phyloP scores from a whole-genome alignment of 2,113 vertebrate genomes.

The Gadus chalcogrammus region DNA sequence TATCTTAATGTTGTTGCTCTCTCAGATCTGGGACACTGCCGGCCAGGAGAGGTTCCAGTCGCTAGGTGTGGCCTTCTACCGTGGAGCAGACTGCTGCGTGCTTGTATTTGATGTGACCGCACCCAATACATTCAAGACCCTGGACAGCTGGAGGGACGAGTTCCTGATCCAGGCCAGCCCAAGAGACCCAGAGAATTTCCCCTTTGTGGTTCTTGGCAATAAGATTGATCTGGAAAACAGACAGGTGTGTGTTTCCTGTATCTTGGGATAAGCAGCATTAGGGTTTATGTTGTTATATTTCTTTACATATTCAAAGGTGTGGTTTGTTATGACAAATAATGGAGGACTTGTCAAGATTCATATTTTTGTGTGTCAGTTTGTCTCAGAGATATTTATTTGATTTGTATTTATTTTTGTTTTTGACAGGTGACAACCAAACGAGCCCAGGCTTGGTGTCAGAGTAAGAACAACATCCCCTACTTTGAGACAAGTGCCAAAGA shows the following conservation, averaged over 20 bases:
- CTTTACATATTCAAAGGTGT: too few species aligned
- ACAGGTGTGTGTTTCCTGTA: slow-evolving; percentile 46
- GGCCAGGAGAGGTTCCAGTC: slow-evolving; percentile 96
- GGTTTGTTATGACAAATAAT: too few species aligned
- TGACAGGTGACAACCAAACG: slow-evolving; percentile 90
- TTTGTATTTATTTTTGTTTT: too few species aligned
- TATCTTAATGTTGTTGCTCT: too few species aligned
- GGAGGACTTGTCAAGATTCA: too few species aligned
- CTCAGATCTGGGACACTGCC: slow-evolving; percentile 94
- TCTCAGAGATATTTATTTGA: too few species aligned
- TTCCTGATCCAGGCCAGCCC: slow-evolving; percentile 95
- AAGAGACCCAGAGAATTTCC: slow-evolving; percentile 91
- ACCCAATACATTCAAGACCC: slow-evolving; percentile 92
- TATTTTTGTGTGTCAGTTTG: too few species aligned
- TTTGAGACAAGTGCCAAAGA: slow-evolving; percentile 97
- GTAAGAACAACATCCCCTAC: slow-evolving; percentile 98
- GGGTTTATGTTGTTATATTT: too few species aligned
- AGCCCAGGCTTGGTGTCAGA: slow-evolving; percentile 96
- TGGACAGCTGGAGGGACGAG: slow-evolving; percentile 93
- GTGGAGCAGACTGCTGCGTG: slow-evolving; percentile 92
- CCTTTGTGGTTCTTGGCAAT: slow-evolving; percentile 92
- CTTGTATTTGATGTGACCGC: slow-evolving; percentile 93
- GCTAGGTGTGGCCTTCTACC: slow-evolving; percentile 92
- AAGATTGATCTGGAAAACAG: slow-evolving; percentile 97
- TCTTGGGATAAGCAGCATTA: too few species aligned